Evolutionary conservation across 2,888 invertebrate species (phyloP), one percentile per base, ranked within the genome.

Genomic region (Cheilosia impressa): DNA sequence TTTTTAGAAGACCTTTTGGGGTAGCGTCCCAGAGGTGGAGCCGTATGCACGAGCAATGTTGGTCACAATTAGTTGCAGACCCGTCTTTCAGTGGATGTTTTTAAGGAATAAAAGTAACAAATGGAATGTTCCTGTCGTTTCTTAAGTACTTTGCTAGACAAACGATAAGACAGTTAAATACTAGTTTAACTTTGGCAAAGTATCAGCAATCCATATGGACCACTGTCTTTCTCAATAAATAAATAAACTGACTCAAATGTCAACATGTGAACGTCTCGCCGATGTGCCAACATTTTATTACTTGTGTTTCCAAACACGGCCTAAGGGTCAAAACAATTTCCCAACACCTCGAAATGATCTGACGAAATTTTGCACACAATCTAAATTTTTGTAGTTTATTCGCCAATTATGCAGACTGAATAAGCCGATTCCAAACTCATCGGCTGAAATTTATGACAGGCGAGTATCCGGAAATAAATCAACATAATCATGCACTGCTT

Each of bases 291-390:
- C 13, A 4, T 13, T 45, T 41, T 22, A 71, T 47, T 50, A 58
- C 24, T 15, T 17, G 6, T 19, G 10, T 60, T 60, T 60, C 19
- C 41, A 19, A 38, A 72, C n/a, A 52, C 19, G 19, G 52, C 71
- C 60, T 9, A 52, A 71, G 71, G 71, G 58, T 13, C 17, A 3
- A 38, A 50, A 24, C 38, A 58, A 47, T 27, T 24, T n/a, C 17
- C 50, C 34, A 31, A 45, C 1, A 41, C 19, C 15, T 19, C 41
- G 43, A 52, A 22, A 41, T 4, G 9, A 60, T 9, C 22, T 53
- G 65, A 47, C 31, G 57, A 66, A 75, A 47, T 15, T 38, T 24
- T 17, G 19, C n/a, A 5, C 3, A 34, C 6, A 60, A 10, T 57
- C 57, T n/a, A 34, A 22, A 43, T 15, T 9, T n/a, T 17, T 22